Evolutionary conservation across 2,888 invertebrate genomes (phyloP), one percentile per base, ranked within the genome.

Genomic region (Ditula angustiorana): DNA sequence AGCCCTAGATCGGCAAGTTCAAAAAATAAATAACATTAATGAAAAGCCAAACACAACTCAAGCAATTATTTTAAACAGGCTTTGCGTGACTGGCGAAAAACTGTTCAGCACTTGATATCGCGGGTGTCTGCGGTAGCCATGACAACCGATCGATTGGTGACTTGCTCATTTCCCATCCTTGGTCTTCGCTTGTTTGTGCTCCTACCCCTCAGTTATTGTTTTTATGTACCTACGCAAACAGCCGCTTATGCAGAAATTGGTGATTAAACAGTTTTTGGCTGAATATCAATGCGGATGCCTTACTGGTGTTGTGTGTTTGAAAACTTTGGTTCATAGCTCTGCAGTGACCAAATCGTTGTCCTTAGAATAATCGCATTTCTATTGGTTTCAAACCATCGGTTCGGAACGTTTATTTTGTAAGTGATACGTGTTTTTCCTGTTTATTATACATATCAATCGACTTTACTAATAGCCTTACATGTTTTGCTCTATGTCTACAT

Each of bases 121-220:
- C 57, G 50, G 63, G 52, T 53, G 60, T 61, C 64, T 64, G 59
- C 24, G 64, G 64, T 64, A 44, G 64, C 47, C 64, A 64, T 59
- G 64, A 53, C 64, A 59, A 64, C 64, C 58, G 59, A 64, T 64
- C 64, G 64, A 64, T 64, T 64, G 59, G 64, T 64, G 64, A 64
- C 64, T 64, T 64, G 64, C 64, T 52, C 44, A 57, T 63, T 53
- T 49, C 13, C 58, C 35, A 64, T 47, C 59, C 53, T 37, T 30
- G 59, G 57, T 58, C 44, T 64, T 53, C 24, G 33, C 56, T 57
- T 57, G 50, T 63, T 57, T 46, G 46, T 21, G 53, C 53, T 28
- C 24, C 55, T 13, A 11, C 23, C 23, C 2, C 53, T 33, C 16
- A 24, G 33, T 61, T 55, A 61, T 61, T 61, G 57, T 57, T 63